A percentile compares a stretch with the other conserved stretches of the same genome.
Conservation (phyloP, 1,140 invertebrate species). For the Aphis craccivora region DNA sequence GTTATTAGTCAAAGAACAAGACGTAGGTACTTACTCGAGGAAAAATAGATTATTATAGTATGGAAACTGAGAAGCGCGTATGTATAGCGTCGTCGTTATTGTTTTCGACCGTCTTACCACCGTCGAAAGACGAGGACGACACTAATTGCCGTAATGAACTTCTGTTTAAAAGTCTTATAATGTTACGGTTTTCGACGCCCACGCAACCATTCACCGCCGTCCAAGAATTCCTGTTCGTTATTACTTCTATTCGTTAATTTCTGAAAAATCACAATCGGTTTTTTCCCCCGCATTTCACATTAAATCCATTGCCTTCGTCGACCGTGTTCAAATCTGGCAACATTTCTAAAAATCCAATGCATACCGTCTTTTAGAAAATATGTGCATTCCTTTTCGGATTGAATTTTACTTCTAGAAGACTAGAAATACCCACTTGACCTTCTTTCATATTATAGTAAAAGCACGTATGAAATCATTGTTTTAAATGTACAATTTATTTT, state of each 20-base stretch:
- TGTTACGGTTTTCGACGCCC: slow-evolving; percentile 16
- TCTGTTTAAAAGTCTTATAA: background rate
- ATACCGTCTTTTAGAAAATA: background rate
- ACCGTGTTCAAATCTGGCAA: slow-evolving; percentile 38
- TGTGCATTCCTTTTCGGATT: background rate
- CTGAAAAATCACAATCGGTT: slow-evolving; percentile 29
- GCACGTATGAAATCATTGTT: background rate
- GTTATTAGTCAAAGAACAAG: background rate
- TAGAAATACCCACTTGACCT: background rate
- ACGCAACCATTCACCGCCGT: background rate
- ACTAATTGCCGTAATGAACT: slow-evolving; percentile 45
- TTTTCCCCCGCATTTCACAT: background rate
- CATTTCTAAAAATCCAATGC: background rate
- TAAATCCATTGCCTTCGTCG: background rate
- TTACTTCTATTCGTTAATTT: background rate
- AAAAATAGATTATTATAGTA: background rate
- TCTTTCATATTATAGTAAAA: background rate
- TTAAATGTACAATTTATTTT: no score
- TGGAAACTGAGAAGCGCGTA: background rate
- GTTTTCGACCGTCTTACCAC: background rate
- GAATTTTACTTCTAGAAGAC: background rate
- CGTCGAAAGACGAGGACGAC: slow-evolving; percentile 45
- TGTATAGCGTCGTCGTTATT: background rate
- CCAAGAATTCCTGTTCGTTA: background rate
- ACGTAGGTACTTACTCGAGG: background rate